These are phyloP conservation scores for Diplolepis rosae DNA, from an alignment of 2,888 invertebrate genomes.

Conservation along the genomic window DNA sequence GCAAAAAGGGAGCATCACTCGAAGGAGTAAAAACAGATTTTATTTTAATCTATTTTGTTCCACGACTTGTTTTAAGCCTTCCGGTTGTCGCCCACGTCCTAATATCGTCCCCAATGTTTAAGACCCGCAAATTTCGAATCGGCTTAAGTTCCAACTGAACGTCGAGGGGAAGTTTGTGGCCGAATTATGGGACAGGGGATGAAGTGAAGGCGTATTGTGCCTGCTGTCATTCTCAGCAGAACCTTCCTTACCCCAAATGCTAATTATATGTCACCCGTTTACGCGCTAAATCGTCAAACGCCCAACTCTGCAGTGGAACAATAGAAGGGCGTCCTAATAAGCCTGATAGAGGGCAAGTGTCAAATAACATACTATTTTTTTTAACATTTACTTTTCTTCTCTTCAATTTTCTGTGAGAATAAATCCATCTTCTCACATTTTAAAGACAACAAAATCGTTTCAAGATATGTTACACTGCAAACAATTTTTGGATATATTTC, in stretches of 20 bases:
- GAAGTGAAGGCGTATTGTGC: constrained; percentile 63
- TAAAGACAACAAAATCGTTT: no score
- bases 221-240: constrained; percentile 71
- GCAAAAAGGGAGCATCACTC: neutral
- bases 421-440: neutral
- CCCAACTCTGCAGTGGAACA: constrained; percentile 42
- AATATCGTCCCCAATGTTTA: constrained; percentile 23
- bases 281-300: constrained; percentile 42
- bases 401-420: constrained; percentile 1
- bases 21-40: neutral
- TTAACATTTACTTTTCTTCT: neutral
- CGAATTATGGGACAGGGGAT: constrained; percentile 59
- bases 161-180: constrained; percentile 57
- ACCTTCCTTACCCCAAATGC: constrained; percentile 68
- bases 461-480: no score
- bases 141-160: constrained; percentile 54
- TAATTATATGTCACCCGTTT: constrained; percentile 65
- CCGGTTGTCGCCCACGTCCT: neutral
- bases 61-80: neutral
- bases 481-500: no score
- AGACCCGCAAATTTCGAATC: constrained; percentile 57
- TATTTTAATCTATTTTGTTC: neutral
- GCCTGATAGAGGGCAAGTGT: constrained; percentile 35
- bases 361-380: neutral
- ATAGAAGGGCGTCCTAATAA: constrained; percentile 43